A percentile compares a stretch with the other conserved stretches of the same genome.
Evolutionary conservation across 2,113 vertebrate genomes (phyloP).

Genomic region (Eulacestoma nigropectus): DNA sequence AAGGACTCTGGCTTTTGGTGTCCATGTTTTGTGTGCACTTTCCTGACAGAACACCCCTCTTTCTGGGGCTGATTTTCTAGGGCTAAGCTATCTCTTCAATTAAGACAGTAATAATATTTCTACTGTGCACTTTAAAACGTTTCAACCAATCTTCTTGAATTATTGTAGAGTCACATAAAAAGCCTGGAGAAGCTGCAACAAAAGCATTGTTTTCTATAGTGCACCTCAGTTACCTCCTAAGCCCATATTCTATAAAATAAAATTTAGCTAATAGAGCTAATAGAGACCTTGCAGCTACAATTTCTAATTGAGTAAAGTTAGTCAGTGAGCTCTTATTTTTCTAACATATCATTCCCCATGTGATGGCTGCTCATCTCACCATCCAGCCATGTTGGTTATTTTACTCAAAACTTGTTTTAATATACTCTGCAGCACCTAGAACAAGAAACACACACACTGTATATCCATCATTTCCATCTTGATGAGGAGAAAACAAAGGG

Average conservation of each 20-base stretch:
- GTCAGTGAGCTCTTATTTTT: neutral
- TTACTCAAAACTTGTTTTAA: constrained; percentile 15
- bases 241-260: neutral
- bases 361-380: neutral
- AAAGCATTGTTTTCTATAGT: neutral
- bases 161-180: neutral
- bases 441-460: neutral
- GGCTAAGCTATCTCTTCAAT: neutral
- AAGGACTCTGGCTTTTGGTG: neutral
- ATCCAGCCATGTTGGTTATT: neutral
- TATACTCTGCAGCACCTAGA: constrained; percentile 42
- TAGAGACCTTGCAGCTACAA: neutral
- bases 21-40: neutral
- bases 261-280: neutral
- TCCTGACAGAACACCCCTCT: neutral
- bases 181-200: neutral
- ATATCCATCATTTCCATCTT: constrained; percentile 52
- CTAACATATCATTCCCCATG: neutral
- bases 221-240: neutral
- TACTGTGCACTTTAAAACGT: neutral
- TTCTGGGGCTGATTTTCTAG: neutral
- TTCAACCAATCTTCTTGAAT: neutral
- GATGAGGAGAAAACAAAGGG: constrained; percentile 74
- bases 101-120: neutral
- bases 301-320: constrained; percentile 29